A percentile compares a stretch with the other conserved stretches of the same genome.
Conservation (phyloP, 2,797 vertebrate species). For the Acanthiza pusilla region DNA sequence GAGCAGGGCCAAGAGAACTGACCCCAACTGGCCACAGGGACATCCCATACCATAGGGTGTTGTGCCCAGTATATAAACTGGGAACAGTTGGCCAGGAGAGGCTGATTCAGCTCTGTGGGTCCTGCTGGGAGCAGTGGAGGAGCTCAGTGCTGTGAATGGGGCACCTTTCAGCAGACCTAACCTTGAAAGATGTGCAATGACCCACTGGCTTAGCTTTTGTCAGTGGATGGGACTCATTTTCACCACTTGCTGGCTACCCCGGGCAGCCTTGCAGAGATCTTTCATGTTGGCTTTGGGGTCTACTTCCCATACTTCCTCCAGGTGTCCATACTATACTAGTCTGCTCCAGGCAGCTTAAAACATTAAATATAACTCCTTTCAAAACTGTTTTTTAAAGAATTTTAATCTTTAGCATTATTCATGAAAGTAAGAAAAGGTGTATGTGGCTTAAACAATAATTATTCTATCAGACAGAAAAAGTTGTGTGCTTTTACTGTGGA, state of each 20-base stretch:
- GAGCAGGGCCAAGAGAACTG: no score
- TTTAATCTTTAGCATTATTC: background rate
- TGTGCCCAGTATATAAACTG: rapidly evolving
- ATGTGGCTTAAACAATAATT: background rate
- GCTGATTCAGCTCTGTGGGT: background rate
- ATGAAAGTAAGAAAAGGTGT: background rate
- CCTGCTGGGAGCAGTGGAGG: background rate
- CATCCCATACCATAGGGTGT: background rate
- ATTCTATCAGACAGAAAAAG: background rate
- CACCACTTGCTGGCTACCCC: background rate
- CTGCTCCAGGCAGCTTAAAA: background rate
- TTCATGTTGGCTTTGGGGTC: background rate
- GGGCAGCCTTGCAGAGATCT: background rate
- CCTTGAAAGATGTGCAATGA: background rate
- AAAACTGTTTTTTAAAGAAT: background rate
- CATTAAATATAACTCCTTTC: background rate
- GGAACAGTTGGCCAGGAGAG: background rate
- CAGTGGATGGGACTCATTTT: background rate
- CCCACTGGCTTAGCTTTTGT: background rate
- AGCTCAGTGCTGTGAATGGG: background rate
- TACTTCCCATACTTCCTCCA: background rate
- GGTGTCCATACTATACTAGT: no score
- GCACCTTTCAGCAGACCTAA: background rate
- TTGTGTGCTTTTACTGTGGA: background rate
- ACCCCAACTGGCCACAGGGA: background rate